Conservation (phyloP, 2,113 vertebrate species). For the Solenodon paradoxus region DNA sequence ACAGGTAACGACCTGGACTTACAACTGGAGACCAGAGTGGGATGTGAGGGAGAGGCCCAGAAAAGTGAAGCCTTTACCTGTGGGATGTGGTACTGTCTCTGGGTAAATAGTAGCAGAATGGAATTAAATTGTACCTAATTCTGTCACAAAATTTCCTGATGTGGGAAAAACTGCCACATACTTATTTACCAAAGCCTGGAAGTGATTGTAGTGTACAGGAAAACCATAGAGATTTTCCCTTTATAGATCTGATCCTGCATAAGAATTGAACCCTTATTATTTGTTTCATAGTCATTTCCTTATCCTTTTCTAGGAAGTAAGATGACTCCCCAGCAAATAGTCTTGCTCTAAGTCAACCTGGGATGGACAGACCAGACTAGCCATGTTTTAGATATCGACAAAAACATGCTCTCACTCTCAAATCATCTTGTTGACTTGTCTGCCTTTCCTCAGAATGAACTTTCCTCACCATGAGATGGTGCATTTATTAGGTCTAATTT, state of each 20-base stretch:
- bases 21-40: too few species aligned
- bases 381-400: neutral
- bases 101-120: too few species aligned
- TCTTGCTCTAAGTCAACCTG: neutral
- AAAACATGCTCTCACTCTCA: neutral
- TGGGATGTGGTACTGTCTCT: too few species aligned
- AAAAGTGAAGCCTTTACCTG: too few species aligned
- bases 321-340: neutral
- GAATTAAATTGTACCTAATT: too few species aligned
- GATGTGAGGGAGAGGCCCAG: too few species aligned
- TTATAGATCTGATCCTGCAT: neutral
- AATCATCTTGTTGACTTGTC: neutral
- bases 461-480: neutral
- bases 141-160: too few species aligned
- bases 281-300: neutral
- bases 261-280: neutral
- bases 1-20: too few species aligned
- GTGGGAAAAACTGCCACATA: too few species aligned
- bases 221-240: too few species aligned
- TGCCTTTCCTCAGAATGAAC: neutral
- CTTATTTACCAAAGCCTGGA: too few species aligned
- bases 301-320: neutral
- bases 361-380: neutral
- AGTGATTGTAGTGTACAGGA: too few species aligned
- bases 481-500: neutral